Evolutionary conservation across 2,888 invertebrate genomes (phyloP).

Genomic region (Amphipyra berbera): DNA sequence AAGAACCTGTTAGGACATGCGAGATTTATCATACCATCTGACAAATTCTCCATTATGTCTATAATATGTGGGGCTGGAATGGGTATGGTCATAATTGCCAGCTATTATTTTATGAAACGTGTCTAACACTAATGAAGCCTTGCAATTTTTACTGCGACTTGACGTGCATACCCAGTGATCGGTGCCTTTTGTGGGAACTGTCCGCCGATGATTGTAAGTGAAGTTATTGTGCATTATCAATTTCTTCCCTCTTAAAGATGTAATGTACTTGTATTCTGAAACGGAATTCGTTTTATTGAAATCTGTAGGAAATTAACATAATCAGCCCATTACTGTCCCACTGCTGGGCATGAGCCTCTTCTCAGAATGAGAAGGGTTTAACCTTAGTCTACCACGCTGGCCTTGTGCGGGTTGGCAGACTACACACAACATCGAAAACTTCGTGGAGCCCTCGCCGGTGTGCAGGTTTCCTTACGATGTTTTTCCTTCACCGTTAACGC

Average conservation of each 20-base stretch:
- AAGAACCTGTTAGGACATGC: too few relatives aligned
- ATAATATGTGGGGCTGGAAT: background rate
- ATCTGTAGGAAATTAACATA: too few relatives aligned
- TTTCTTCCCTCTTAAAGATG: slow-evolving; percentile 23
- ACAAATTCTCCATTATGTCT: background rate
- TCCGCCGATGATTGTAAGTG: slow-evolving; percentile 21
- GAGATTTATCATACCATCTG: too few relatives aligned
- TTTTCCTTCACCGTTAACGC: too few relatives aligned
- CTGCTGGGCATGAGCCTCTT: too few relatives aligned
- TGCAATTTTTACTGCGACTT: slow-evolving; percentile 33
- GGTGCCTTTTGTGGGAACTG: slow-evolving; percentile 1
- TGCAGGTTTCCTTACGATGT: too few relatives aligned
- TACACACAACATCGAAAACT: too few relatives aligned
- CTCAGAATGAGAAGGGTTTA: too few relatives aligned
- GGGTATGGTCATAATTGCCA: slow-evolving; percentile 18
- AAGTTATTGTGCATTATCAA: slow-evolving; percentile 24
- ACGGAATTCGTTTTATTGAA: background rate
- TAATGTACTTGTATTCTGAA: slow-evolving; percentile 18
- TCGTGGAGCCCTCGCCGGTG: too few relatives aligned
- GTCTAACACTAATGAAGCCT: slow-evolving; percentile 25
- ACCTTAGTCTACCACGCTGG: too few relatives aligned
- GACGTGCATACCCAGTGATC: slow-evolving; percentile 36
- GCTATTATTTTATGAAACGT: background rate
- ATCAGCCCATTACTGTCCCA: too few relatives aligned
- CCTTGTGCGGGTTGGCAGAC: too few relatives aligned